phyloP scores from a whole-genome alignment of 2,888 invertebrate genomes.

The Caenorhabditis afra region DNA sequence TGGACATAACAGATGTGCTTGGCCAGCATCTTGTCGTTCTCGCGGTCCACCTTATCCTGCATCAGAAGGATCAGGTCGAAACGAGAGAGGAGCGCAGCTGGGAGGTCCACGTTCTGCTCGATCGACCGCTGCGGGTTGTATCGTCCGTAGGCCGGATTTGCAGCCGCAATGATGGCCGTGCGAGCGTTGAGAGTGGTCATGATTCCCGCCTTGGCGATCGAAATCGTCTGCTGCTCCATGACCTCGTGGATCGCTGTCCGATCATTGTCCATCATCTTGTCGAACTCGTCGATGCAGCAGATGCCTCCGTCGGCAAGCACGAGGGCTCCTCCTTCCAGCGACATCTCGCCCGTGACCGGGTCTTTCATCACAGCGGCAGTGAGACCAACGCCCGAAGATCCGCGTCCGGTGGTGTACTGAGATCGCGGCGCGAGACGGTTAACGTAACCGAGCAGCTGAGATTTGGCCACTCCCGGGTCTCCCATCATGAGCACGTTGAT shows the following conservation, averaged over 20 bases:
- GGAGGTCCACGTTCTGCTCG: slow-evolving; percentile 97
- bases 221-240: slow-evolving; percentile 97
- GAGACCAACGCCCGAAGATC: slow-evolving; percentile 87
- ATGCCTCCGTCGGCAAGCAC: slow-evolving; percentile 78
- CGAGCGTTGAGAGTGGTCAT: slow-evolving; percentile 98
- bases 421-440: slow-evolving; percentile 92
- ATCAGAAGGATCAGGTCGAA: slow-evolving; percentile 79
- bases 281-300: slow-evolving; percentile 99
- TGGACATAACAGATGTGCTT: slow-evolving; percentile 98
- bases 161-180: slow-evolving; percentile 96
- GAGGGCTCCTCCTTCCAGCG: slow-evolving; percentile 95
- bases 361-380: slow-evolving; percentile 99
- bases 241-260: slow-evolving; percentile 97
- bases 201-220: slow-evolving; percentile 99
- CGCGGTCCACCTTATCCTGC: slow-evolving; percentile 85
- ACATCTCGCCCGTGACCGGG: slow-evolving; percentile 96
- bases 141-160: slow-evolving; percentile 95
- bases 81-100: slow-evolving; percentile 95
- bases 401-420: slow-evolving; percentile 82
- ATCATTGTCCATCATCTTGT: slow-evolving; percentile 97
- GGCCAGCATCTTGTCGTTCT: slow-evolving; percentile 88
- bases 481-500: slow-evolving; percentile 99
- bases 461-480: slow-evolving; percentile 99
- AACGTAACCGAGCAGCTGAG: slow-evolving; percentile 94
- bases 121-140: slow-evolving; percentile 96